Conservation (phyloP, 2,888 invertebrate genomes). For the Noctua janthina region DNA sequence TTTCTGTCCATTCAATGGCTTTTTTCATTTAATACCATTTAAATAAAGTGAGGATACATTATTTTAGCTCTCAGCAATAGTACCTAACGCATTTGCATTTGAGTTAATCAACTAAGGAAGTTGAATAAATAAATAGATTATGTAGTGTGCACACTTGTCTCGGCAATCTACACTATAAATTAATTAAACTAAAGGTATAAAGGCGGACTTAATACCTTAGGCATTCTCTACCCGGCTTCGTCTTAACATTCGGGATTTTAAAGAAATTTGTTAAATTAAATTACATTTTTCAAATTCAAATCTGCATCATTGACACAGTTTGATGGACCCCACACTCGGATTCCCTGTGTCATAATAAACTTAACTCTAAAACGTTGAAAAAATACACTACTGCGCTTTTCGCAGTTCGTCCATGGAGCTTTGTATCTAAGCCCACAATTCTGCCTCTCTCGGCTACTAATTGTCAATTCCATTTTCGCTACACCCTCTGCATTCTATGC, state of each 20-base stretch:
- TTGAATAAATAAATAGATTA: not conserved
- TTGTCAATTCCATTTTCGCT: conserved; percentile 14
- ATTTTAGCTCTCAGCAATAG: too few relatives aligned
- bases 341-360: not conserved
- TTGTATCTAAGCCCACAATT: not conserved
- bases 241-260: not conserved
- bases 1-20: not conserved
- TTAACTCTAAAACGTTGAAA: not conserved
- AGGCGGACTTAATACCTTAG: not conserved
- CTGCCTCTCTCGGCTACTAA: not conserved
- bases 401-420: not conserved
- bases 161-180: not conserved
- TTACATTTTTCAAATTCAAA: not conserved
- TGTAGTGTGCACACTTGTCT: not conserved
- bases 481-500: not conserved
- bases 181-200: not conserved
- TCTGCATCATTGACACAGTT: not conserved
- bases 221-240: not conserved
- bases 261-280: not conserved
- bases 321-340: not conserved
- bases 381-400: not conserved
- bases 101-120: not conserved
- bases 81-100: not conserved
- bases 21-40: not conserved
- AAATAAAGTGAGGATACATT: not conserved